phyloP scores from a whole-genome alignment of 2,797 vertebrate species.

The Dallia pectoralis region DNA sequence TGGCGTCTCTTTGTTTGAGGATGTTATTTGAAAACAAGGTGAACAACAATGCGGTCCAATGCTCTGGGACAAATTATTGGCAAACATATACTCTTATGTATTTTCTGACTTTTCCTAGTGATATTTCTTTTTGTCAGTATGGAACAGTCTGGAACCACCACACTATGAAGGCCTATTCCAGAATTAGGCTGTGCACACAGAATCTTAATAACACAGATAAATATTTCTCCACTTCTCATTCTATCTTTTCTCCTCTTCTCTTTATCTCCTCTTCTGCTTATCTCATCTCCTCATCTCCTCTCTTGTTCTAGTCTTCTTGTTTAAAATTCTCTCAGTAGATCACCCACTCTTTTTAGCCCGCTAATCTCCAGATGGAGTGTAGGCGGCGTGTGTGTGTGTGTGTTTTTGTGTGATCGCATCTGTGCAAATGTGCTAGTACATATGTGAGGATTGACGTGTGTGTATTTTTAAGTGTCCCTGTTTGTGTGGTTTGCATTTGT shows the following conservation, averaged over 20 bases:
- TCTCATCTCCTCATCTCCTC: not conserved
- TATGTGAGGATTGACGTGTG: constrained; percentile 18
- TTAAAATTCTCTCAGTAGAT: constrained; percentile 19
- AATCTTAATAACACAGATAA: no score
- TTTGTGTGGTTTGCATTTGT: constrained; percentile 4
- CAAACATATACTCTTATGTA: not conserved
- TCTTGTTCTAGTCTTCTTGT: constrained; percentile 2
- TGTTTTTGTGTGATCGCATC: not conserved
- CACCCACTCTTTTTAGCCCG: constrained; percentile 37
- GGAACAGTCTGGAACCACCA: not conserved
- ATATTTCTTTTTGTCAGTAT: not conserved
- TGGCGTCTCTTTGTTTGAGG: constrained; percentile 70
- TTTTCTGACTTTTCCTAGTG: not conserved
- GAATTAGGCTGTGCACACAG: not conserved
- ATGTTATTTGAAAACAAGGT: constrained; percentile 59
- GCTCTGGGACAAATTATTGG: constrained; percentile 10
- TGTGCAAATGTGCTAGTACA: not conserved
- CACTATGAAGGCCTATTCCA: not conserved
- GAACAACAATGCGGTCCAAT: constrained; percentile 24
- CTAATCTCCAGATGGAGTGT: constrained; percentile 67
- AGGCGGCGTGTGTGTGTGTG: constrained; percentile 38
- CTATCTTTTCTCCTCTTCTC: constrained; percentile 29
- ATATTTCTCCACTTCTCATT: constrained; percentile 36
- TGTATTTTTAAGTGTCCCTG: constrained; percentile 25
- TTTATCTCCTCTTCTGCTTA: constrained; percentile 1